Base-by-base conservation (phyloP, 2,888 invertebrate species). In the Scaptodrosophila latifasciaeformis region DNA sequence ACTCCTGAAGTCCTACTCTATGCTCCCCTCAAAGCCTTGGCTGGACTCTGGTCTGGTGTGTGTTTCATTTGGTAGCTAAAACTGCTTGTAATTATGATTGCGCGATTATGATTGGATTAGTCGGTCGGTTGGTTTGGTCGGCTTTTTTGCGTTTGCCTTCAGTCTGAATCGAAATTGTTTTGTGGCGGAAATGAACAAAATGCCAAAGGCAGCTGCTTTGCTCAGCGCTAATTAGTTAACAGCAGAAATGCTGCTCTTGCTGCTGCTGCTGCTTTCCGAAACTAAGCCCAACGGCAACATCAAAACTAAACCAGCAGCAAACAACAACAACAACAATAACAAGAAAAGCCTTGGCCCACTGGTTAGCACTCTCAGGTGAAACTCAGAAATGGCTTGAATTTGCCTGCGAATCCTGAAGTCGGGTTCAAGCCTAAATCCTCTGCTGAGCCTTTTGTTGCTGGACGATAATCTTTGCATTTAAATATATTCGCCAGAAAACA, bases 61-160 rank as follows among this genome's bases (percentile, higher is more conserved):
- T 54, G 64, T 54, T 70, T 67, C 64, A 64, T 72, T 70, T 65
- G 62, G 54, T 37, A 59, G 74, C n/a, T n/a, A n/a, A n/a, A n/a
- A 70, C 77, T 65, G n/a, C 70, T 77, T 74, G 72, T 72, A 77
- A 72, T 72, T 77, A 72, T 77, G 78, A 72, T 72, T 74, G 67
- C 62, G 62, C 77, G 77, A 63, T 72, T 77, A 74, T 74, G 70
- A 75, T 71, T 70, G 77, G 77, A 77, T 72, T 70, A 72, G 77
- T 70, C 70, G 77, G 34, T 65, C 65, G 72, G 74, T 61, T 55
- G 63, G 66, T 70, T 67, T 34, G 12, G 34, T 63, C 51, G 53
- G 50, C 50, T 59, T 37, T 56, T 45, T 49, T 55, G 48, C 31
- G 12, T 59, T 60, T 31, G 55, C 59, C 64, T 75, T 71, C 62